Percentiles rank a stretch among this genome's conserved stretches.
These are phyloP conservation scores for Carcharodon carcharias DNA, from an alignment of 2,797 vertebrate species.

Conservation along the genomic window DNA sequence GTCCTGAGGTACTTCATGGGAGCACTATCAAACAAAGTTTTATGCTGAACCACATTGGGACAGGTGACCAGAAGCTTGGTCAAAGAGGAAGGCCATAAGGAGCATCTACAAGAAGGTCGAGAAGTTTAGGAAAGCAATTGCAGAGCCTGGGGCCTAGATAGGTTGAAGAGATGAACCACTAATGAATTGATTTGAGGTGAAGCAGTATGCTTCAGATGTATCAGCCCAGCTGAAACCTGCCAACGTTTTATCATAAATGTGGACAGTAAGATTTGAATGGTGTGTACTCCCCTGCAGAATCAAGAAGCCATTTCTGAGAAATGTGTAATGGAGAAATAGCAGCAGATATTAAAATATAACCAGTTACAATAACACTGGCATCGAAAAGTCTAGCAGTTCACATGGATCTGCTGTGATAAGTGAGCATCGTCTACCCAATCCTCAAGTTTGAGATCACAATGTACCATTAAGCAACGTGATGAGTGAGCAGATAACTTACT, in stretches of 20 bases:
- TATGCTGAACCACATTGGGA: neutral
- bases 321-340: neutral
- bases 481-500: neutral
- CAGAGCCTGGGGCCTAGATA: neutral
- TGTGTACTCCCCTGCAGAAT: neutral
- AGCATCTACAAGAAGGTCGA: neutral
- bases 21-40: neutral
- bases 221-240: neutral
- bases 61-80: neutral
- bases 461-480: neutral
- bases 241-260: neutral
- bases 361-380: neutral
- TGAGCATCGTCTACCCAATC: neutral
- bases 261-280: neutral
- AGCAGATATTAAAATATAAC: neutral
- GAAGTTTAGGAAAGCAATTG: neutral
- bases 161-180: neutral
- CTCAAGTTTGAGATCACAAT: neutral
- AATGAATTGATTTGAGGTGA: neutral
- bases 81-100: neutral
- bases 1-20: too few species aligned
- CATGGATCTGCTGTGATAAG: neutral
- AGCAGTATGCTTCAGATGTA: neutral
- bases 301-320: neutral
- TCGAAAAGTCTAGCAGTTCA: neutral